Evolutionary conservation across 2,888 invertebrate species (phyloP), one percentile per base, ranked within the genome.

Genomic region (Torymus auratus): DNA sequence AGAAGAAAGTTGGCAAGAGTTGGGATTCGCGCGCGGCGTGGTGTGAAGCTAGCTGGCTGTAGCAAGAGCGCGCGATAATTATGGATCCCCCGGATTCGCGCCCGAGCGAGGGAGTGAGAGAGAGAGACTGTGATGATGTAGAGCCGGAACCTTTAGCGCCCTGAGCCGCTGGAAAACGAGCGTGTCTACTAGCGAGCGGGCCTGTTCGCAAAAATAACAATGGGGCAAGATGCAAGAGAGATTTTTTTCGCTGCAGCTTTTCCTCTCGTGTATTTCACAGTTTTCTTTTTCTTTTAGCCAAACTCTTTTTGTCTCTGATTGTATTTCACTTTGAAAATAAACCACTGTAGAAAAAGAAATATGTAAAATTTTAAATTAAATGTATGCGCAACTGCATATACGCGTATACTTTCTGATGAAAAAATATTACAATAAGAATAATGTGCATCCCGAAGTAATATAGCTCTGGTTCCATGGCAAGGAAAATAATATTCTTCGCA

Each of bases 1-100:
- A 55, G 74, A 78, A 81, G 81, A 78, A 81, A 81, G 75, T 78
- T 81, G 78, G 74, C 74, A 81, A 78, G 75, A 78, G 78, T 81
- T 73, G 68, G 70, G 41, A 64, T 69, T 60, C 64, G 23, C 72
- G 23, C 72, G 60, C 23, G 20, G 23, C 52, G 41, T 41, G 41
- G 41, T 41, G 41, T 41, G 41, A 41, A 41, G 41, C 41, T 41
- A 28, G 41, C 41, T 41, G 15, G 41, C 20, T n/a, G 58, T 64
- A 12, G 64, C 65, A 28, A 20, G 70, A 12, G 55, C 20, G 20
- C 72, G 70, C 67, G 64, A 82, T 82, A 79, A 79, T 82, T 82
- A 76, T 73, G 79, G 64, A 72, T 82, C 71, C 20, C 61, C 50
- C 68, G 65, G 41, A 41, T 41, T 41, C 68, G 14, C 74, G 17